These are phyloP conservation scores for Odontamblyopus lacepedii DNA, from an alignment of 2,797 vertebrate genomes.

Conservation along the genomic window DNA sequence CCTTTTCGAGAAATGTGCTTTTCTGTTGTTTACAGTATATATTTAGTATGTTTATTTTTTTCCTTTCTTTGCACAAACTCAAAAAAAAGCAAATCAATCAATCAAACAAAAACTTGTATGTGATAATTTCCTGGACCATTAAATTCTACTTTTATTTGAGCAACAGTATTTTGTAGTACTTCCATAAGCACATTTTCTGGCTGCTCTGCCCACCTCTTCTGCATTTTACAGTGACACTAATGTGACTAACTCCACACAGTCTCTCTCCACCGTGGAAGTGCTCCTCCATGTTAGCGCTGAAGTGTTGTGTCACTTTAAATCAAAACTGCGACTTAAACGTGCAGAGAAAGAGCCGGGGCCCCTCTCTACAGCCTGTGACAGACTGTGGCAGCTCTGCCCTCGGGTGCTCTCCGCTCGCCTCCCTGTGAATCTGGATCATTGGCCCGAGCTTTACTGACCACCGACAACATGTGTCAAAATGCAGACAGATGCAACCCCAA, in stretches of 20 bases:
- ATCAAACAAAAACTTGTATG: too few species aligned
- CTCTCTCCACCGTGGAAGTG: slow-evolving; percentile 15
- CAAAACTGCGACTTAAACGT: slow-evolving; percentile 21
- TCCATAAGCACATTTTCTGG: background rate
- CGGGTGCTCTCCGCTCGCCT: slow-evolving; percentile 29
- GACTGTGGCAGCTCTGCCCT: slow-evolving; percentile 40
- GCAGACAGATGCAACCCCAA: slow-evolving; percentile 71
- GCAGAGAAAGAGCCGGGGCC: slow-evolving; percentile 27
- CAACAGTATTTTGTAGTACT: background rate
- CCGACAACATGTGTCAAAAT: slow-evolving; percentile 61
- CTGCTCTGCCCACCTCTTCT: background rate
- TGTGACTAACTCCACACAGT: slow-evolving; percentile 1
- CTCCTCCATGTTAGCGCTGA: slow-evolving; percentile 20
- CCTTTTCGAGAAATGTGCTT: too few species aligned
- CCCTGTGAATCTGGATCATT: slow-evolving; percentile 49
- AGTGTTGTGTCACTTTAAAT: slow-evolving; percentile 36
- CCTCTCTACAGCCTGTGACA: slow-evolving; percentile 30
- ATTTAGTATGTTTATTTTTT: too few species aligned
- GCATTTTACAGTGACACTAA: background rate
- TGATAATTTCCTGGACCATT: background rate
- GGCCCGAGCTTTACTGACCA: slow-evolving; percentile 52
- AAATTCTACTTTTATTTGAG: background rate
- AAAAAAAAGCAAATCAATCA: too few species aligned
- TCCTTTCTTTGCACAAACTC: too few species aligned
- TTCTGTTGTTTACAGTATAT: too few species aligned